Evolutionary conservation across 1,140 invertebrate species (phyloP), one percentile per base, ranked within the genome.

Genomic region (Musca domestica): DNA sequence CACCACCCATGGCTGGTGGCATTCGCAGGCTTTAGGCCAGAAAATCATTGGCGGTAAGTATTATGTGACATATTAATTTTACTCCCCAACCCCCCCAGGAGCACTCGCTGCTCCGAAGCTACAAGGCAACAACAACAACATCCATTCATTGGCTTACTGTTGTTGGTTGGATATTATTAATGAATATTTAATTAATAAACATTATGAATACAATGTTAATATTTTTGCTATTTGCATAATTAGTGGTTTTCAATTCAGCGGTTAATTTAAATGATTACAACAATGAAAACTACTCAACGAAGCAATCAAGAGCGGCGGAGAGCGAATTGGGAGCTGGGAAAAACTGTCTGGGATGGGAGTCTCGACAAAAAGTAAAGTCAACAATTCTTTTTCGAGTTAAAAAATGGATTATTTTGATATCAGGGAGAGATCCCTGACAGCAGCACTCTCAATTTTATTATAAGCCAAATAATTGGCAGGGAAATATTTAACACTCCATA

Each of bases 141-240:
- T 41, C 5, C 34, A 61, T 58, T 30, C n/a, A 41, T 34, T 61
- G n/a, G 41, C 41, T 34, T 19, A 34, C 34, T 41, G 34, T 41
- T n/a, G 9, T 30, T 30, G 4, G 34, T 41, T 41, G 34, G 34
- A 41, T 41, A 41, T 34, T 61, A 61, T 61, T 61, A 61, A 61
- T 61, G 56, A 61, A 61, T 61, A 61, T 61, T 61, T 61, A 61
- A 61, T 34, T 61, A 61, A 61, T 61, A 61, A 61, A 61, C 56
- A 61, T 61, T 61, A 27, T 61, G 9, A 61, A 41, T 41, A 41
- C 34, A 61, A 61, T 61, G 56, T 61, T 61, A 61, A 61, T 61
- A 61, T 41, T 58, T 58, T 19, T 61, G 27, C 56, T 30, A 34
- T 61, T 61, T 61, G 34, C 56, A 61, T 61, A 61, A 61, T 61